Evolutionary conservation across 2,888 invertebrate species (phyloP).

Genomic region (Dendrolimus pini): DNA sequence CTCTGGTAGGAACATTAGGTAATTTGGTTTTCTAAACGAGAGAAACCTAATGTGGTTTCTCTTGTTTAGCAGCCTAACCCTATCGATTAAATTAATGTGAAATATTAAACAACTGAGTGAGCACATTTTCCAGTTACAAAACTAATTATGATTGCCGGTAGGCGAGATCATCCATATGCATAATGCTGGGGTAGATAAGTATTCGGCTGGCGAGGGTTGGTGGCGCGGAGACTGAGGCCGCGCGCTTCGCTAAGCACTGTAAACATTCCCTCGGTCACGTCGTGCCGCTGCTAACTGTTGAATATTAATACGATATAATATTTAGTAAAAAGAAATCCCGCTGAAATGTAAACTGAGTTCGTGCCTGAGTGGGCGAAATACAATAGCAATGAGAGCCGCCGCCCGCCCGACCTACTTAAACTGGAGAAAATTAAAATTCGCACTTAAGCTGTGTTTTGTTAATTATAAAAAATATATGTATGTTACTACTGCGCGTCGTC

Average conservation of each 20-base stretch:
- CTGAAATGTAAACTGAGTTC: constrained; percentile 33
- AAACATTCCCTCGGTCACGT: constrained; percentile 68
- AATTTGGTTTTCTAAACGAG: too few species aligned
- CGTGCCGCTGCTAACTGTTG: constrained; percentile 61
- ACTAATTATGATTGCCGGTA: constrained; percentile 14
- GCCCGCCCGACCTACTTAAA: constrained; percentile 1
- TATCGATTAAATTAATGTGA: neutral
- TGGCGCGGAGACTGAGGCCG: constrained; percentile 34
- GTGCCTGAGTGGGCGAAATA: constrained; percentile 35
- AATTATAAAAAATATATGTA: too few species aligned
- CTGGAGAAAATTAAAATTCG: constrained; percentile 1
- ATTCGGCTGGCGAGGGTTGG: constrained; percentile 20
- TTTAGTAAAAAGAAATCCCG: constrained; percentile 40
- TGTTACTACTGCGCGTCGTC: too few species aligned
- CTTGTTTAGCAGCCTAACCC: too few species aligned
- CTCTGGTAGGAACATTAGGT: too few species aligned
- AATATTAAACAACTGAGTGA: neutral
- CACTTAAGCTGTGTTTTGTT: neutral
- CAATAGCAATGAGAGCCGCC: constrained; percentile 7
- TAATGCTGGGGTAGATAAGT: constrained; percentile 24
- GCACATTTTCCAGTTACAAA: neutral
- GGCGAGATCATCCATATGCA: constrained; percentile 37
- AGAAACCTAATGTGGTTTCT: too few species aligned
- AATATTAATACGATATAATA: constrained; percentile 68
- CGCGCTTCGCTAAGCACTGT: constrained; percentile 64